Conservation (phyloP, 2,113 vertebrate species). For the Coptodon rendalli region DNA sequence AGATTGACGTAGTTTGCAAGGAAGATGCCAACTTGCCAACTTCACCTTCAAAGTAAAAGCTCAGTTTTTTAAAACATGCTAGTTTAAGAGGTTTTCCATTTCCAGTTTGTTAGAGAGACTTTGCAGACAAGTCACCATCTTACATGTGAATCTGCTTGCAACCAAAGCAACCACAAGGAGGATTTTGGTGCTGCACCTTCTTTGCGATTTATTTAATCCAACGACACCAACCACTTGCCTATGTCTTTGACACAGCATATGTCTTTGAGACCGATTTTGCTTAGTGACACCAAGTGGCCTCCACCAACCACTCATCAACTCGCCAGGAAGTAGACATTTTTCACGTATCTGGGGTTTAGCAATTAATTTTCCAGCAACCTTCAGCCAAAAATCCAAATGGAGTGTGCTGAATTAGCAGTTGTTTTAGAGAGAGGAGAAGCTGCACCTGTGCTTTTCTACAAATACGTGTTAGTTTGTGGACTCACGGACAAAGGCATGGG, state of each 20-base stretch:
- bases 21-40: not conserved
- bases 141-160: not conserved
- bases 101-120: not conserved
- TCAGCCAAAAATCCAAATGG: not conserved
- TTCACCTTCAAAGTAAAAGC: not conserved
- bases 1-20: not conserved
- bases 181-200: not conserved
- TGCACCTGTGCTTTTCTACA: not conserved
- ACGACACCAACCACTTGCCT: not conserved
- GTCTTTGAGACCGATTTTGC: not conserved
- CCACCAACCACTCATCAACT: not conserved
- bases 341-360: not conserved
- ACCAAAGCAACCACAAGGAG: not conserved
- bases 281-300: not conserved
- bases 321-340: not conserved
- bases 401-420: not conserved
- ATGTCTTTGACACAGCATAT: not conserved
- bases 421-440: not conserved
- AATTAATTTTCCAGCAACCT: not conserved
- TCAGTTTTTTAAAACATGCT: not conserved
- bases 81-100: not conserved
- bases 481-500: slow-evolving; percentile 88
- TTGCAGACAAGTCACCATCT: not conserved
- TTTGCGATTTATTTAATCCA: not conserved
- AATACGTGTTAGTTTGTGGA: not conserved